Percentiles rank a stretch among this genome's conserved stretches.
Conservation (phyloP, 2,888 invertebrate genomes). For the Acronicta leporina region DNA sequence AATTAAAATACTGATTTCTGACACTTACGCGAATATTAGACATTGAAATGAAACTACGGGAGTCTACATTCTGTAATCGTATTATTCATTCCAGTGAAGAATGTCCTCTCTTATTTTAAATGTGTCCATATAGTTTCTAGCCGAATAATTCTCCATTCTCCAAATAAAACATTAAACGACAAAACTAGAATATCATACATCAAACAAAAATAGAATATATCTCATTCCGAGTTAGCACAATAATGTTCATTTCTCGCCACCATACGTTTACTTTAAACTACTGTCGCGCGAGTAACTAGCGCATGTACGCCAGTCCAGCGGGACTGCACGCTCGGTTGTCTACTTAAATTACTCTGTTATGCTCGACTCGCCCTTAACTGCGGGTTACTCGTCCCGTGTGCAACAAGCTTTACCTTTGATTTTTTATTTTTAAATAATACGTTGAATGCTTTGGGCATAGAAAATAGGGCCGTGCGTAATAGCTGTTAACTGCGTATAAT, state of each 20-base stretch:
- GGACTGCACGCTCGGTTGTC: conserved; percentile 73
- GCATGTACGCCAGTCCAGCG: conserved; percentile 47
- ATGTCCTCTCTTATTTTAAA: too few relatives aligned
- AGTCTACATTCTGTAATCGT: too few relatives aligned
- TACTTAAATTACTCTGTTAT: conserved; percentile 80
- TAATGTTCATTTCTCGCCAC: conserved; percentile 35
- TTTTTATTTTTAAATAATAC: conserved; percentile 31
- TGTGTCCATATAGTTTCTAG: too few relatives aligned
- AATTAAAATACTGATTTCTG: too few relatives aligned
- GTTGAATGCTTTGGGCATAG: conserved; percentile 31
- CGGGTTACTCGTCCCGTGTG: conserved; percentile 29
- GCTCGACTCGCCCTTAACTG: conserved; percentile 65
- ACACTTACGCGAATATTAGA: too few relatives aligned
- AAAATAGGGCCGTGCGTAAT: conserved; percentile 22
- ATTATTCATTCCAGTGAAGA: too few relatives aligned
- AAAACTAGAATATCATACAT: conserved; percentile 19
- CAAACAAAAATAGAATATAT: too few relatives aligned
- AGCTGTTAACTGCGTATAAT: conserved; percentile 16
- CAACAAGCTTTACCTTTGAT: conserved; percentile 21
- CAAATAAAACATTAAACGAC: conserved; percentile 16
- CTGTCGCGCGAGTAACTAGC: conserved; percentile 52
- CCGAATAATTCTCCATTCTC: too few relatives aligned
- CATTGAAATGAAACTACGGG: too few relatives aligned
- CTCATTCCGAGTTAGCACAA: conserved; percentile 25
- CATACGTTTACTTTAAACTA: conserved; percentile 43